phyloP scores from a whole-genome alignment of 2,113 vertebrate species.

The Psittacus erithacus region DNA sequence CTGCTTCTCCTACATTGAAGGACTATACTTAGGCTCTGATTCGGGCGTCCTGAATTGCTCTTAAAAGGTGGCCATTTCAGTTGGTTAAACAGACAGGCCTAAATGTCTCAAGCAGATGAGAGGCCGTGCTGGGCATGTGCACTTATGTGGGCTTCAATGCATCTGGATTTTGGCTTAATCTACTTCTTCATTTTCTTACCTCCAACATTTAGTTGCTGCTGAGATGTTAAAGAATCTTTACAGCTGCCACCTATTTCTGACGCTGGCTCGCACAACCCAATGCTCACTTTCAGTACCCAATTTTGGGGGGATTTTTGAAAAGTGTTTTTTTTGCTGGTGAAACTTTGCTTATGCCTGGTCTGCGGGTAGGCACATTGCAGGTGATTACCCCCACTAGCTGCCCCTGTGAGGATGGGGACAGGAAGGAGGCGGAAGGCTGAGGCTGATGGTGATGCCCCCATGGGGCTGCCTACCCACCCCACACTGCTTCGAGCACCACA shows the following conservation, averaged over 20 bases:
- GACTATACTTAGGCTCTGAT: not conserved
- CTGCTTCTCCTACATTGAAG: not conserved
- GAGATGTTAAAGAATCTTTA: not conserved
- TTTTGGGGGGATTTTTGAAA: conserved; percentile 4
- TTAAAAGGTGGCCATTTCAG: not conserved
- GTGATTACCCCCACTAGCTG: not conserved
- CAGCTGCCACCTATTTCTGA: not conserved
- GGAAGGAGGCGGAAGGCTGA: not conserved
- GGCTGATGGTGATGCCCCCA: no score
- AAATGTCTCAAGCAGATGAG: not conserved
- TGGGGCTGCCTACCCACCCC: fast-evolving
- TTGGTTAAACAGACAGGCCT: not conserved
- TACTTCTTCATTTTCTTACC: not conserved
- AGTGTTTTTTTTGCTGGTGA: not conserved
- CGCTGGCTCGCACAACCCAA: not conserved
- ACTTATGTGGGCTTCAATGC: not conserved
- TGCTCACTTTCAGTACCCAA: not conserved
- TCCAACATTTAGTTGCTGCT: not conserved
- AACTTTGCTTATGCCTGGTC: not conserved
- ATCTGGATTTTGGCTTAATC: not conserved
- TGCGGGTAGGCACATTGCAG: not conserved
- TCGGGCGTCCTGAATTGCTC: not conserved
- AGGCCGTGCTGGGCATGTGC: fast-evolving
- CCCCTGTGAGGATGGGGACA: not conserved
- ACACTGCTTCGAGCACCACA: fast-evolving